Conservation (phyloP, 2,888 invertebrate species). For the Palloptera scutellata region DNA sequence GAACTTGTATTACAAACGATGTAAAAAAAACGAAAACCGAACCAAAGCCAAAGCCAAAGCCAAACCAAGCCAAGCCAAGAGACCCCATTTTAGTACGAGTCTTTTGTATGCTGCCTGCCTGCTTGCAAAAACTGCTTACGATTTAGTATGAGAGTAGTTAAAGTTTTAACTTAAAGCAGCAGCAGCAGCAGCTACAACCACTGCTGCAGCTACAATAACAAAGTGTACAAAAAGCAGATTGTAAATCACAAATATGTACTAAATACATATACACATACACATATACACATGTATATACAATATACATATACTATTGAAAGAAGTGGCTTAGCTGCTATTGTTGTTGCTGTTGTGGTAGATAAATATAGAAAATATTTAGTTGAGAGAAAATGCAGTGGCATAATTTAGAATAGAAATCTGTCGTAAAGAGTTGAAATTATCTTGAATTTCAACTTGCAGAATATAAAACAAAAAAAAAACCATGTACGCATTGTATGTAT, state of each 20-base stretch:
- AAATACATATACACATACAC: neutral
- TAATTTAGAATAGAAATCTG: neutral
- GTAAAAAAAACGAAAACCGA: neutral
- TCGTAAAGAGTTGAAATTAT: neutral
- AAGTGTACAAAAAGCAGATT: neutral
- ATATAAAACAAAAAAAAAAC: no score
- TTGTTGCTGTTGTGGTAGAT: slow-evolving; percentile 2
- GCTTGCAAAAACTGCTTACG: no score
- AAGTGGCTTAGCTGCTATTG: neutral
- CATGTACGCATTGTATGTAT: no score
- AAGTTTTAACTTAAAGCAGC: neutral
- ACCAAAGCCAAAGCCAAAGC: neutral
- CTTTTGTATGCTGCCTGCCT: no score
- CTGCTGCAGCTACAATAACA: no score
- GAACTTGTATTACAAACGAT: neutral
- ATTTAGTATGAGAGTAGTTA: no score
- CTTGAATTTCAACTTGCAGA: no score
- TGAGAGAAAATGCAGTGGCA: slow-evolving; percentile 1
- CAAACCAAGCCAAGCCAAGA: no score
- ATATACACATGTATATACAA: neutral
- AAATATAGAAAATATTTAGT: no score
- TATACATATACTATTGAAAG: no score
- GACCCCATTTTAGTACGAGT: no score
- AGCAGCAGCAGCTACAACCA: neutral
- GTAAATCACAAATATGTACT: slow-evolving; percentile 9